Evolutionary conservation across 92 coral and sea anemone species (phyloP), one percentile per base, ranked within the genome.

Genomic region (Actinernus sp.): DNA sequence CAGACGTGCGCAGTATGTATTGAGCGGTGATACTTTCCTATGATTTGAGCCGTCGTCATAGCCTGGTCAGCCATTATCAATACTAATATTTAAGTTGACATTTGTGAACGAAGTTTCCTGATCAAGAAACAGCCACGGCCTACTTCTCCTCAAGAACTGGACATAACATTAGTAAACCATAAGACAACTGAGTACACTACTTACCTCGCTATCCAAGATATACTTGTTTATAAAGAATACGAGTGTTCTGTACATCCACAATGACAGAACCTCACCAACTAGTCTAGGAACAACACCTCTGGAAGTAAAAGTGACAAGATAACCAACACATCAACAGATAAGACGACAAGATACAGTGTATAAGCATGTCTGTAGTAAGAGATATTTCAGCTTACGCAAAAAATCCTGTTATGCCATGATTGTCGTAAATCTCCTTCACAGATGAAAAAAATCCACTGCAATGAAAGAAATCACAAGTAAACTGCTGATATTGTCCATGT

Each of bases 201-300:
- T 23, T 31, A 90, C 96, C 88, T 90, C 96, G 49, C 68, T 85
- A 66, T 90, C 89, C 37, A 90, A 46, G 17, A 73, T 79, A 71
- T 84, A 86, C 52, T 71, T 91, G 63, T 88, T 91, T 16, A 94
- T 58, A 31, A 86, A 13, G 51, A 83, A 94, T 39, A 83, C 73
- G 28, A 88, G 70, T 10, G 79, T 64, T 38, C 97, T 75, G 36
- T 63, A 81, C 19, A 94, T 74, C 94, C 88, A 90, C 73, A 94
- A 57, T 11, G 92, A 85, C 1, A 94, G 27, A 43, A 91, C 64
- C 27, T 94, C 98, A 1, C 94, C 97, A 28, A 87, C 70, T 20
- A 94, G 39, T 32, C 88, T 89, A 11, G 98, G 98, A 27, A 68
- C 73, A 19, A 94, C 28, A 34, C 98, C 98, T 83, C 98, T 94